Conservation (phyloP, 1,140 invertebrate genomes). For the Eufriesea mexicana region DNA sequence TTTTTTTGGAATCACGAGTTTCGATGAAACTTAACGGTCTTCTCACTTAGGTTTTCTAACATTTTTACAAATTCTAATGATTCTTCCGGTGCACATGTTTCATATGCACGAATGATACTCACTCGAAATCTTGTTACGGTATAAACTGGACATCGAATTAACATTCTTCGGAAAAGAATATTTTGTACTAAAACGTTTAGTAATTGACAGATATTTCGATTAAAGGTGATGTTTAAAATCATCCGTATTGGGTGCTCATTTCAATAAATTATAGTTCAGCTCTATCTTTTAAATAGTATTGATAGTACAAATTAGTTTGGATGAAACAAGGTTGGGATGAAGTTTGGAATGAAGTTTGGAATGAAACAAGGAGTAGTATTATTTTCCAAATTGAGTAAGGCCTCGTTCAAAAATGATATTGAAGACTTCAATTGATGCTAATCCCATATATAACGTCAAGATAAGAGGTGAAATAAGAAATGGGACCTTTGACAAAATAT, state of each 20-base stretch:
- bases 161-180: background rate
- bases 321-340: too few relatives aligned
- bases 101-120: conserved; percentile 45
- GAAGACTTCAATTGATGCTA: background rate
- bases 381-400: conserved; percentile 20
- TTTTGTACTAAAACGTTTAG: background rate
- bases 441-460: background rate
- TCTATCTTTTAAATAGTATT: too few relatives aligned
- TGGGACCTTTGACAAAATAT: background rate
- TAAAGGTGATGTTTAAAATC: background rate
- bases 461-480: background rate
- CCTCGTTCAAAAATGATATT: conserved; percentile 21
- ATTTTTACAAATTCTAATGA: background rate
- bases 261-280: background rate
- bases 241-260: background rate
- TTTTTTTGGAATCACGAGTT: background rate
- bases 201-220: background rate
- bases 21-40: background rate
- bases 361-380: background rate
- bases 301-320: too few relatives aligned
- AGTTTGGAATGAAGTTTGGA: too few relatives aligned
- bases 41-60: background rate
- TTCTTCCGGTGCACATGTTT: conserved; percentile 19
- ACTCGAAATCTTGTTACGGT: conserved; percentile 10
- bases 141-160: background rate